phyloP scores from a whole-genome alignment of 2,888 invertebrate genomes.

The Periphyllus acericola region DNA sequence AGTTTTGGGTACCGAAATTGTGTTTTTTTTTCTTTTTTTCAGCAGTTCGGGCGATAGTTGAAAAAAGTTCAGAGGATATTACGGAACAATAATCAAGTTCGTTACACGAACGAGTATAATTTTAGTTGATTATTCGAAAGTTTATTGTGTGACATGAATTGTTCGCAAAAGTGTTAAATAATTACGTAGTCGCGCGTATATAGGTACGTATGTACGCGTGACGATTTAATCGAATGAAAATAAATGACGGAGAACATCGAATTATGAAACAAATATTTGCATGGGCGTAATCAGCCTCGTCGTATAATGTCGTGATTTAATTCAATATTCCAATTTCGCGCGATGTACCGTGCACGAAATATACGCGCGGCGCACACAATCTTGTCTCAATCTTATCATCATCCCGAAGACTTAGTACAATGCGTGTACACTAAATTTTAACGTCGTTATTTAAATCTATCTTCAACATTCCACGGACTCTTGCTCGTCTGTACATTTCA shows the following conservation, averaged over 20 bases:
- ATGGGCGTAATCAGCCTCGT: neutral
- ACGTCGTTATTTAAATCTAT: too few relatives aligned
- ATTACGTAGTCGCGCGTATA: neutral
- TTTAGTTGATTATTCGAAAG: constrained; percentile 4
- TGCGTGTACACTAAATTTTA: too few relatives aligned
- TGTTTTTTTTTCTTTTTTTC: constrained; percentile 1
- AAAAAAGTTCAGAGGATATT: neutral
- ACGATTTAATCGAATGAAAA: constrained; percentile 9
- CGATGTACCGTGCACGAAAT: neutral
- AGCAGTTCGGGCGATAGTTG: neutral
- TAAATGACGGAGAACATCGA: neutral
- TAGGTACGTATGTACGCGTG: neutral
- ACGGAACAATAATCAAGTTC: constrained; percentile 8
- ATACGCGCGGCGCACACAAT: neutral
- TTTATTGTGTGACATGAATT: constrained; percentile 18
- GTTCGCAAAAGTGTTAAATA: constrained; percentile 6
- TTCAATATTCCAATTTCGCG: neutral
- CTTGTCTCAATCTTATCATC: too few relatives aligned
- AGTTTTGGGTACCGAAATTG: neutral
- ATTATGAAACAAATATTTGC: constrained; percentile 29
- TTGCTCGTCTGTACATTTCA: too few relatives aligned
- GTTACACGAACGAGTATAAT: neutral
- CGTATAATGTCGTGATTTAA: neutral
- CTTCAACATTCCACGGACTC: too few relatives aligned
- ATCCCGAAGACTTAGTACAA: too few relatives aligned